Evolutionary conservation across 2,888 invertebrate species (phyloP).

Genomic region (Malthinus flaveolus): DNA sequence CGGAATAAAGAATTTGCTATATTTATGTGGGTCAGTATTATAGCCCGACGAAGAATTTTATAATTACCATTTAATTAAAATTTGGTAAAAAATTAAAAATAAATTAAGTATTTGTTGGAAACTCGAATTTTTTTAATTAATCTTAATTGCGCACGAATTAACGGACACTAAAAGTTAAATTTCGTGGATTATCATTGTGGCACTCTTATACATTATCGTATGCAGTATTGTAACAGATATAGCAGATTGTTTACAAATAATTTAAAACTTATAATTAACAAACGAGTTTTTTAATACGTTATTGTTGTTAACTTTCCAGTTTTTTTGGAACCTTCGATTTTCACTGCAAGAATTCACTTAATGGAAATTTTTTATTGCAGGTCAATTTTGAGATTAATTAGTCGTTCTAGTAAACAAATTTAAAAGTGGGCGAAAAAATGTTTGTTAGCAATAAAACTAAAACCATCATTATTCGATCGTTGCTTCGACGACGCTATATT

Average conservation of each 20-base stretch:
- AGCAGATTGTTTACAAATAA: too few relatives aligned
- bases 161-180: too few relatives aligned
- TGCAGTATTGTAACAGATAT: neutral
- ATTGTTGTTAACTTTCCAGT: slow-evolving; percentile 17
- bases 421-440: neutral
- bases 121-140: too few relatives aligned
- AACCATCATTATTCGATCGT: slow-evolving; percentile 2
- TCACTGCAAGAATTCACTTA: slow-evolving; percentile 25
- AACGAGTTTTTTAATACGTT: slow-evolving; percentile 21
- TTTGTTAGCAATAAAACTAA: neutral
- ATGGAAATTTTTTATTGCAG: slow-evolving; percentile 17
- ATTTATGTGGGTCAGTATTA: too few relatives aligned
- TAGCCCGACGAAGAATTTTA: too few relatives aligned
- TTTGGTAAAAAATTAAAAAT: too few relatives aligned
- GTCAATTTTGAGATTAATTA: slow-evolving; percentile 23
- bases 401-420: slow-evolving; percentile 6
- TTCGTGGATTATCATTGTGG: neutral
- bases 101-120: too few relatives aligned
- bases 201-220: neutral
- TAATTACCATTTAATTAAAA: too few relatives aligned
- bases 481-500: slow-evolving; percentile 9
- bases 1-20: too few relatives aligned
- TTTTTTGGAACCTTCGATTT: slow-evolving; percentile 16
- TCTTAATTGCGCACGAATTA: too few relatives aligned
- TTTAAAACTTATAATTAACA: slow-evolving; percentile 7